These are phyloP conservation scores for Perizoma affinitatum DNA, from an alignment of 2,888 invertebrate genomes.

Conservation along the genomic window DNA sequence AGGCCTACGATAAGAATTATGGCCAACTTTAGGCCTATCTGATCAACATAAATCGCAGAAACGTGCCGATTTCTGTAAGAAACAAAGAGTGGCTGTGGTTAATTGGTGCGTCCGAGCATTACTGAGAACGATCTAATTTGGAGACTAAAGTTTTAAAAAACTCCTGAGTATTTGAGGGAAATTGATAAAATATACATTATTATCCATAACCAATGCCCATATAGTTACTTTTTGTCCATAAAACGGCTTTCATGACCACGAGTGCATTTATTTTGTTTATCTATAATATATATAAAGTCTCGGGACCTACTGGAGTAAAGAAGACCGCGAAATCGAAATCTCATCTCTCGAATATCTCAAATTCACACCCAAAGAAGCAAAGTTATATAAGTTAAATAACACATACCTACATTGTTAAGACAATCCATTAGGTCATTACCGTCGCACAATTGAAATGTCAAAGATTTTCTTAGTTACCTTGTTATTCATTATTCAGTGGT, in stretches of 20 bases:
- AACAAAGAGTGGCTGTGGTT: constrained; percentile 68
- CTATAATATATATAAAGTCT: too few relatives aligned
- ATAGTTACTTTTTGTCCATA: too few relatives aligned
- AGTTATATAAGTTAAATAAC: too few relatives aligned
- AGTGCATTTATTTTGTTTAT: too few relatives aligned
- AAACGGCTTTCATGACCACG: too few relatives aligned
- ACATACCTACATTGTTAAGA: constrained; percentile 7
- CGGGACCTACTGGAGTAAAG: too few relatives aligned
- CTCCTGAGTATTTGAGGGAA: background rate
- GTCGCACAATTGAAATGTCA: constrained; percentile 35
- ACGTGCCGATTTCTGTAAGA: constrained; percentile 68
- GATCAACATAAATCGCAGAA: constrained; percentile 62
- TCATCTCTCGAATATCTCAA: too few relatives aligned
- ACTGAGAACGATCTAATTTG: constrained; percentile 51
- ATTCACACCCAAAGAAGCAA: too few relatives aligned
- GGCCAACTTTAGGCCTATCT: constrained; percentile 46
- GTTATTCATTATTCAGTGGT: constrained; percentile 32
- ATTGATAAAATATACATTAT: background rate
- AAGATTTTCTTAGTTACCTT: constrained; percentile 28
- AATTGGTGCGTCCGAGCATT: constrained; percentile 62
- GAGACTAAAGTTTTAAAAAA: constrained; percentile 44
- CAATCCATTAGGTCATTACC: constrained; percentile 29
- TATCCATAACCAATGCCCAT: too few relatives aligned
- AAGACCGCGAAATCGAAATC: too few relatives aligned
- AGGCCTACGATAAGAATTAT: constrained; percentile 1